phyloP scores from a whole-genome alignment of 2,797 vertebrate genomes.

The Anabacerthia variegaticeps region DNA sequence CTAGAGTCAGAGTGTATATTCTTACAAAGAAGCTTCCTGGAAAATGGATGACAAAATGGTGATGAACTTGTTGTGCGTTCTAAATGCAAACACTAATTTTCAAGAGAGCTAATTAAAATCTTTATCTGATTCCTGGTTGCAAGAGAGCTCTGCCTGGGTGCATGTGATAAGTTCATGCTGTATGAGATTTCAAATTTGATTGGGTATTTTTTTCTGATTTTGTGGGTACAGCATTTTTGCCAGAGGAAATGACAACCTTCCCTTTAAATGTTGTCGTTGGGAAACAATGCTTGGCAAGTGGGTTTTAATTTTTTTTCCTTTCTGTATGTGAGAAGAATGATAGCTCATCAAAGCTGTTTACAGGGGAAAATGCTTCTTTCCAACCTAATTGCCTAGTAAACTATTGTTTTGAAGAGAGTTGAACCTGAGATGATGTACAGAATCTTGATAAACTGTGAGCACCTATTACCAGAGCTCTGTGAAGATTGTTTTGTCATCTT shows the following conservation, averaged over 20 bases:
- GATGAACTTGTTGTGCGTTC: constrained; percentile 56
- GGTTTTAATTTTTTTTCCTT: background rate
- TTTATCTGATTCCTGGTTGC: constrained; percentile 75
- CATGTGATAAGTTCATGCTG: constrained; percentile 32
- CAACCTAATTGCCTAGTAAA: background rate
- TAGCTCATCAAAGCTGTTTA: background rate
- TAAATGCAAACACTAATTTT: constrained; percentile 77
- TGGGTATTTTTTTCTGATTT: constrained; percentile 36
- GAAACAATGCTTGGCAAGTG: background rate
- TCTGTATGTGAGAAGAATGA: background rate
- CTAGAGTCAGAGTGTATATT: constrained; percentile 25
- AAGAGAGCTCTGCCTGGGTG: constrained; percentile 63
- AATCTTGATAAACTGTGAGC: background rate
- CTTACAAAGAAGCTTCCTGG: background rate
- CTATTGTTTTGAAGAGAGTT: background rate
- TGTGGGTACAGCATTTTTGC: background rate
- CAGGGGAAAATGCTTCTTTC: background rate
- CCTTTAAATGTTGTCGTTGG: background rate
- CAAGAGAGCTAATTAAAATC: constrained; percentile 84
- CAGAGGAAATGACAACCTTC: background rate
- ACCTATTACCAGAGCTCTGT: background rate
- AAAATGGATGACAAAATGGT: constrained; percentile 56
- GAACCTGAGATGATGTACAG: background rate
- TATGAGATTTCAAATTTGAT: constrained; percentile 63
- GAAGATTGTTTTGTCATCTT: background rate